A percentile compares a stretch with the other conserved stretches of the same genome.
Evolutionary conservation across 1,140 invertebrate species (phyloP).

Genomic region (Tetraneura akinire): DNA sequence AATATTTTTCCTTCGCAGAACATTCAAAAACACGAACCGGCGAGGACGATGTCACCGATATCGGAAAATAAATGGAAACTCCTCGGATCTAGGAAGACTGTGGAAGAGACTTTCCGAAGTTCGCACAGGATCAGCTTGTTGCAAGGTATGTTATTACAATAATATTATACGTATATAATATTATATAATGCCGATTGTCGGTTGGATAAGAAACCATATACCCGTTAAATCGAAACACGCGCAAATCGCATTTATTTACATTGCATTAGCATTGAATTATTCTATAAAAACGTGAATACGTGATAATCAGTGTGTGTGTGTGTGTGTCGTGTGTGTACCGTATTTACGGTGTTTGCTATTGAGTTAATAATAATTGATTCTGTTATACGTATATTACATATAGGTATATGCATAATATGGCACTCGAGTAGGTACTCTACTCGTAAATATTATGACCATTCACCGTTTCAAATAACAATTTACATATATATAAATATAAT

Average conservation of each 20-base stretch:
- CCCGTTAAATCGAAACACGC: not conserved
- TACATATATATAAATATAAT: too few species aligned
- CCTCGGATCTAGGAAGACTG: slow-evolving; percentile 13
- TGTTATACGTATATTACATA: not conserved
- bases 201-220: not conserved
- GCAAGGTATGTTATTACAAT: slow-evolving; percentile 19
- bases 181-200: not conserved
- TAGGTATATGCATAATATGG: too few species aligned
- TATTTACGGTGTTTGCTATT: not conserved
- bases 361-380: slow-evolving; percentile 5
- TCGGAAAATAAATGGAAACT: slow-evolving; percentile 47
- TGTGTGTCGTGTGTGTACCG: too few species aligned
- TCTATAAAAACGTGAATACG: not conserved
- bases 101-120: slow-evolving; percentile 33
- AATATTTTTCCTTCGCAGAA: slow-evolving; percentile 5
- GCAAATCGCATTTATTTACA: slow-evolving; percentile 25
- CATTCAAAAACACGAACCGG: slow-evolving; percentile 39
- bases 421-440: too few species aligned
- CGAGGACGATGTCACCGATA: slow-evolving; percentile 35
- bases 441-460: too few species aligned
- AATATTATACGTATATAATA: not conserved
- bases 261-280: slow-evolving; percentile 34
- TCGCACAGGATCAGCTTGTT: slow-evolving; percentile 33
- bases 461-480: too few species aligned
- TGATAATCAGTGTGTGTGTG: not conserved